A percentile compares a stretch with the other conserved stretches of the same genome.
Evolutionary conservation across 2,797 vertebrate genomes (phyloP).

Genomic region (Xiphorhynchus erythropygius): DNA sequence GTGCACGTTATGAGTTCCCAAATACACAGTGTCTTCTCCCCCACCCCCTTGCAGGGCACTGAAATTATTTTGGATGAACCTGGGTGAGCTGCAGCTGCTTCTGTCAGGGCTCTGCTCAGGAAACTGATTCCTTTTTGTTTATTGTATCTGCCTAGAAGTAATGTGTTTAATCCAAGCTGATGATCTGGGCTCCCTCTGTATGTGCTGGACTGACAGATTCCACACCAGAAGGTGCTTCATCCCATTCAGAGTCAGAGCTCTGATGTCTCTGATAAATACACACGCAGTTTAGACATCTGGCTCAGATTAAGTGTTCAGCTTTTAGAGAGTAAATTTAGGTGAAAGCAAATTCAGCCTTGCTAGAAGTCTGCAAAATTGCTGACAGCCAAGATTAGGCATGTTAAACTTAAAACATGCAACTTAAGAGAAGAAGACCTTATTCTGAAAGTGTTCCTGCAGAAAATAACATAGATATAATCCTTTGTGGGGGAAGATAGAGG

Average conservation of each 20-base stretch:
- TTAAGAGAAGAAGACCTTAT: neutral
- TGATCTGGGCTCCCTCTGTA: neutral
- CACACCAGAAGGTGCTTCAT: neutral
- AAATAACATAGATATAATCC: neutral
- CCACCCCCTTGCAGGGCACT: neutral
- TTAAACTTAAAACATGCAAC: neutral
- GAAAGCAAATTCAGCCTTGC: conserved; percentile 11
- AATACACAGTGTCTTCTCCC: neutral
- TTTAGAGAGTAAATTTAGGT: neutral
- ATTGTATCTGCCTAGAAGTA: neutral
- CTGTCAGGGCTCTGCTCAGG: neutral
- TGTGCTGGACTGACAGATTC: neutral
- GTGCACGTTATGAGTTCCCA: neutral
- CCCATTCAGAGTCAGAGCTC: neutral
- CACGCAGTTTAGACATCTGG: neutral
- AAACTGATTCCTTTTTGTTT: neutral
- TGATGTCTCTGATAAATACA: neutral
- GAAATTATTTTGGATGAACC: neutral
- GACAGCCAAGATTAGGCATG: neutral
- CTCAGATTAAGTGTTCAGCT: neutral
- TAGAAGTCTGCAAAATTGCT: neutral
- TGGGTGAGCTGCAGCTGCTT: neutral
- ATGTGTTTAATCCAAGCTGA: neutral
- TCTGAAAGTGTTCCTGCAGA: neutral
- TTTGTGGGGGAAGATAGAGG: neutral